A percentile compares a stretch with the other conserved stretches of the same genome.
These are phyloP conservation scores for Orycteropus afer DNA, from an alignment of 2,113 vertebrate species.

Conservation along the genomic window DNA sequence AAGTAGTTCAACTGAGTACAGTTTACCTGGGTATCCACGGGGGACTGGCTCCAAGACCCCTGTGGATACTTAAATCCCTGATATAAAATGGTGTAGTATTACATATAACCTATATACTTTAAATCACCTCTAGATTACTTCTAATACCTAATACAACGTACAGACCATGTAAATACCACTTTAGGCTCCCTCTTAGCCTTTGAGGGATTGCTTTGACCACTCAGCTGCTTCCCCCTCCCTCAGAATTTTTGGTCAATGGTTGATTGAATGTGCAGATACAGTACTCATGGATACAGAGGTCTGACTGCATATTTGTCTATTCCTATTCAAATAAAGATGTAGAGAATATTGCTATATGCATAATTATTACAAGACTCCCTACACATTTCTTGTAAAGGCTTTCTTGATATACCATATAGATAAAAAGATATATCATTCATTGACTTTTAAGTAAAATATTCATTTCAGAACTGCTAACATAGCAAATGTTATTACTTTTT, in stretches of 20 bases:
- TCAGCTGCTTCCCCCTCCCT: not conserved
- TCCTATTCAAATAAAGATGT: not conserved
- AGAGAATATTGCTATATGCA: not conserved
- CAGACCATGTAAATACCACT: too few species aligned
- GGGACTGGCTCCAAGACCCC: too few species aligned
- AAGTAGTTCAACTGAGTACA: not conserved
- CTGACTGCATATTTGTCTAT: too few species aligned
- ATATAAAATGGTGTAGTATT: too few species aligned
- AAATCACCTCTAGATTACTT: too few species aligned
- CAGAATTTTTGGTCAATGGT: not conserved
- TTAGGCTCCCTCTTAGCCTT: too few species aligned
- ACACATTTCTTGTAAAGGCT: not conserved
- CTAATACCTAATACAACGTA: too few species aligned
- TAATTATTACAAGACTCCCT: not conserved
- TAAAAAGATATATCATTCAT: not conserved
- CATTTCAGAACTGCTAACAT: slow-evolving; percentile 1
- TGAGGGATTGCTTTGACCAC: not conserved
- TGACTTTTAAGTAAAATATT: not conserved
- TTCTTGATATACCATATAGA: not conserved
- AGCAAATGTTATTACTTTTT: not conserved
- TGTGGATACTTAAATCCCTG: too few species aligned
- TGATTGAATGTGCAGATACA: not conserved
- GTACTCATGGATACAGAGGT: not conserved
- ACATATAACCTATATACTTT: too few species aligned
- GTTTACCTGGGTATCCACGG: too few species aligned